phyloP scores from a whole-genome alignment of 2,888 invertebrate genomes.

The Emmelina monodactyla region DNA sequence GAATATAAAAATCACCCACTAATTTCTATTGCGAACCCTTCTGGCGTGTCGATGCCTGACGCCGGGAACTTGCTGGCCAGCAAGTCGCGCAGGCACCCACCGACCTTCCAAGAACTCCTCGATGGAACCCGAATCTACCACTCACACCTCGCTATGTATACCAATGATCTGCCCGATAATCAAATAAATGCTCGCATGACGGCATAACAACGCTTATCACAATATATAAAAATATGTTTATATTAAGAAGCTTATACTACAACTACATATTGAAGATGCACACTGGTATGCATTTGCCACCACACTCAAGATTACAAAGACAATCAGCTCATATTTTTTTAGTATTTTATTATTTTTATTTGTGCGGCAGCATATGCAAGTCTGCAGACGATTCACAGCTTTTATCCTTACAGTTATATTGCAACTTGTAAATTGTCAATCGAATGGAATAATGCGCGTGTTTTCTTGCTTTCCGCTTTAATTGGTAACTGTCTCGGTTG shows the following conservation, averaged over 20 bases:
- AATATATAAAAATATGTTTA: conserved; percentile 65
- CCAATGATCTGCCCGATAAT: conserved; percentile 42
- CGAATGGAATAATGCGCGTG: conserved; percentile 36
- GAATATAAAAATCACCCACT: conserved; percentile 62
- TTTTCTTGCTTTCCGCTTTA: conserved; percentile 23
- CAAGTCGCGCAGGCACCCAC: conserved; percentile 59
- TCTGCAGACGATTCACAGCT: conserved; percentile 53
- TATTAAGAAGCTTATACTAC: conserved; percentile 57
- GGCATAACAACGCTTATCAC: conserved; percentile 65
- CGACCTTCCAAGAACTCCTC: conserved; percentile 18
- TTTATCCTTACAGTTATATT: conserved; percentile 43
- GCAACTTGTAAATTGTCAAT: conserved; percentile 33
- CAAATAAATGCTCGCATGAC: conserved; percentile 62
- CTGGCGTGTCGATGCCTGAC: conserved; percentile 45
- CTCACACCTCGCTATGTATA: conserved; percentile 36
- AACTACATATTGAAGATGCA: conserved; percentile 59
- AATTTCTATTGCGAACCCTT: conserved; percentile 39
- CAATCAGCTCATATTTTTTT: conserved; percentile 37
- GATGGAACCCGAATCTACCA: conserved; percentile 23
- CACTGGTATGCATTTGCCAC: conserved; percentile 58
- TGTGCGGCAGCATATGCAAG: conserved; percentile 62
- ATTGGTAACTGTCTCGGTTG: conserved; percentile 55
- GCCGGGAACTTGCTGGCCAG: conserved; percentile 59
- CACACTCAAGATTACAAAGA: conserved; percentile 43
- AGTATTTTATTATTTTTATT: conserved; percentile 37